phyloP scores from a whole-genome alignment of 1,140 invertebrate species.

The Campoletis sonorensis region DNA sequence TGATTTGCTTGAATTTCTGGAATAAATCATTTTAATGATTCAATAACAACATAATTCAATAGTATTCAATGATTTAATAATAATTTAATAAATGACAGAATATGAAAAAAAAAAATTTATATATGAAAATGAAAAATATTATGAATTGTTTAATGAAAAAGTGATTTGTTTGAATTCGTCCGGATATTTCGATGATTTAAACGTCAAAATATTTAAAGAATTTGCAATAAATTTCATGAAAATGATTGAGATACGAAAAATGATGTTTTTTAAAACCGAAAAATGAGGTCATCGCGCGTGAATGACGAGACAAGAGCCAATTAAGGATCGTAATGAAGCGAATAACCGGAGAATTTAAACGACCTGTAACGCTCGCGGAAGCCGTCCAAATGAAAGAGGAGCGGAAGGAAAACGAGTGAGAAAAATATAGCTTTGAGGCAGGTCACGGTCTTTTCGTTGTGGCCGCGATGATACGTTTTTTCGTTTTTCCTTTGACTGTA shows the following conservation, averaged over 20 bases:
- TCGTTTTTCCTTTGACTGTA: constrained; percentile 59
- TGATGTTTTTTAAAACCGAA: neutral
- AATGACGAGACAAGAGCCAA: neutral
- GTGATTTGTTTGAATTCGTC: too few relatives aligned
- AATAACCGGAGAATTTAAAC: constrained; percentile 1
- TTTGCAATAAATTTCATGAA: too few relatives aligned
- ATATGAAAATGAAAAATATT: too few relatives aligned
- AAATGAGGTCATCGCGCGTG: neutral
- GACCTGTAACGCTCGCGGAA: constrained; percentile 7
- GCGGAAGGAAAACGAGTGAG: neutral
- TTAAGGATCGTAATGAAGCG: constrained; percentile 32
- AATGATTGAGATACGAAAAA: neutral
- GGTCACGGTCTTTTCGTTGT: constrained; percentile 64
- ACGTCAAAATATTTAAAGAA: too few relatives aligned
- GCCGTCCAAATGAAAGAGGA: neutral
- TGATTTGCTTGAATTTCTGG: too few relatives aligned
- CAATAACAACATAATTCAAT: too few relatives aligned
- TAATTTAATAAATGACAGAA: too few relatives aligned
- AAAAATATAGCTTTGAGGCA: constrained; percentile 52
- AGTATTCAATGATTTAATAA: too few relatives aligned
- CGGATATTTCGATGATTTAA: too few relatives aligned
- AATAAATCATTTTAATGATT: too few relatives aligned
- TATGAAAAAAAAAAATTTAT: too few relatives aligned
- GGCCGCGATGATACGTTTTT: constrained; percentile 48
- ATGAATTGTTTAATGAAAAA: too few relatives aligned